Conservation (phyloP, 2,888 invertebrate genomes). For the Cerastoderma edule region DNA sequence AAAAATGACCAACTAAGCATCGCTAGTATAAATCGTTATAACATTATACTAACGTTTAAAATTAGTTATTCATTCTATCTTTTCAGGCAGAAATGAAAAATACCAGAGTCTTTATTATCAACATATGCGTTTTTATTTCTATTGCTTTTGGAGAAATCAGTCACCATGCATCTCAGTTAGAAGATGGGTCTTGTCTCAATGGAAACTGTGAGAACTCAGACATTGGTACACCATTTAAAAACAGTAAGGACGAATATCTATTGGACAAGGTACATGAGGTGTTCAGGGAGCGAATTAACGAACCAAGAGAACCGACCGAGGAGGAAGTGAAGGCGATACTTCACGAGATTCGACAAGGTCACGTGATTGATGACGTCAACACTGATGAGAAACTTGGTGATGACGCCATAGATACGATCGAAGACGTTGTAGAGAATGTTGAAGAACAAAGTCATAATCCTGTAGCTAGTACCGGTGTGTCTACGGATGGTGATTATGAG, state of each 20-base stretch:
- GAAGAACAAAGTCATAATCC: neutral
- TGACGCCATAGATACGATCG: neutral
- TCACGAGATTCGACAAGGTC: neutral
- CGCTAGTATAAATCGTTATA: no score
- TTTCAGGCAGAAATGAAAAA: no score
- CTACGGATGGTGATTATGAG: constrained; percentile 11
- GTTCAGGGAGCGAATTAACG: neutral
- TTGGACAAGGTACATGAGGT: neutral
- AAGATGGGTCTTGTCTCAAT: neutral
- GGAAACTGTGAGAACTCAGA: no score
- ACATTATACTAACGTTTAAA: no score
- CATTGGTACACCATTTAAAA: neutral
- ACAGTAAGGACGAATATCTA: constrained; percentile 5
- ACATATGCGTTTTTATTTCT: no score
- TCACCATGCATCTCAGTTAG: no score
- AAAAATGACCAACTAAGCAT: no score
- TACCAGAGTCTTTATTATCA: no score
- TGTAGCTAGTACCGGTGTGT: neutral
- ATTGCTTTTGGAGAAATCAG: no score
- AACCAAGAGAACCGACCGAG: neutral
- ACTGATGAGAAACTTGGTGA: neutral
- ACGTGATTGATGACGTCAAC: neutral
- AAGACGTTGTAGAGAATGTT: neutral
- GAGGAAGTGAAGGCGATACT: neutral
- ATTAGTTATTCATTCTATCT: no score